These are phyloP conservation scores for Colinus virginianus DNA, from an alignment of 2,113 vertebrate genomes.

Conservation along the genomic window DNA sequence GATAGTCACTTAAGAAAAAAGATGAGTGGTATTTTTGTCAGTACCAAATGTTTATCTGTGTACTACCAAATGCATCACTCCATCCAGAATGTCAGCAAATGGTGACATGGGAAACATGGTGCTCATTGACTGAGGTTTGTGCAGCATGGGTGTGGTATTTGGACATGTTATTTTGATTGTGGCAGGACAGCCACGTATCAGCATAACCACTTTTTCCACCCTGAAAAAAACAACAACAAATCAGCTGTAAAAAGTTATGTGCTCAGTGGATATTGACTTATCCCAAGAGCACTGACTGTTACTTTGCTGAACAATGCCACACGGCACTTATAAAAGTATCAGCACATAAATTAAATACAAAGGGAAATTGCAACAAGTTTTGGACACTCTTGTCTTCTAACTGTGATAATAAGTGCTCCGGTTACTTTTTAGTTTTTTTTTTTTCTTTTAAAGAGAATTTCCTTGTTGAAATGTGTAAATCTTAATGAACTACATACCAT, in stretches of 20 bases:
- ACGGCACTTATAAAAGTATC: neutral
- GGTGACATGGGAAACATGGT: neutral
- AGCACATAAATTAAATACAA: neutral
- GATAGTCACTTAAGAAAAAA: neutral
- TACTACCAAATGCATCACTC: neutral
- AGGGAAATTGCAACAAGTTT: neutral
- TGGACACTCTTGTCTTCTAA: neutral
- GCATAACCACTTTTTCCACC: neutral
- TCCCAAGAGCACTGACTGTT: neutral
- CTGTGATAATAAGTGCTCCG: neutral
- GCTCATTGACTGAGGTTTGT: neutral
- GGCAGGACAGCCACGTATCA: neutral
- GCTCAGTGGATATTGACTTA: neutral
- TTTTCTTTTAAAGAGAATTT: neutral
- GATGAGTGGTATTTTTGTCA: neutral
- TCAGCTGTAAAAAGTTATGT: neutral
- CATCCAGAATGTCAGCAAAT: neutral
- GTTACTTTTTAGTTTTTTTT: neutral
- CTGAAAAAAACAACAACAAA: neutral
- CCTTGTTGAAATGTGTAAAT: neutral
- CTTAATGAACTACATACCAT: neutral
- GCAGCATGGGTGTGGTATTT: neutral
- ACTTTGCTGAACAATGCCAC: neutral
- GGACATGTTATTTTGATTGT: neutral
- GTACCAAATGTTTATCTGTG: conserved; percentile 44